A percentile compares a stretch with the other conserved stretches of the same genome.
phyloP scores from a whole-genome alignment of 2,113 vertebrate species.

The Fregetta grallaria region DNA sequence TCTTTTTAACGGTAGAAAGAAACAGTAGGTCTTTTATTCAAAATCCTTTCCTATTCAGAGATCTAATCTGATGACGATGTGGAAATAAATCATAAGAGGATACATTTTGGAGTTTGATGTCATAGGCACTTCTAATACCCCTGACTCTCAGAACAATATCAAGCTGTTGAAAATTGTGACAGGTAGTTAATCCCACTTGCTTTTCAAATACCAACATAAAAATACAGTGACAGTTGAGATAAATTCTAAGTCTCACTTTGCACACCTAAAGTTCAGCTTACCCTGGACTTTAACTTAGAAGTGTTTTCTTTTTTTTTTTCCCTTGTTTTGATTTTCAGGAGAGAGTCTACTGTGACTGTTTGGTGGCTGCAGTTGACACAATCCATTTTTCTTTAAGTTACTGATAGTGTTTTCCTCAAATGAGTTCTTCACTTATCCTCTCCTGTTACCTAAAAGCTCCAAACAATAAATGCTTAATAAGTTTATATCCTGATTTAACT shows the following conservation, averaged over 20 bases:
- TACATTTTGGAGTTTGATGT: background rate
- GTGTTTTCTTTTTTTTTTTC: accelerated
- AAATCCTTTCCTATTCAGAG: background rate
- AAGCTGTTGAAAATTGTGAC: constrained; percentile 17
- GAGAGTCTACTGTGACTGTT: background rate
- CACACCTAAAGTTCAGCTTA: background rate
- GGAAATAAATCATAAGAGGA: background rate
- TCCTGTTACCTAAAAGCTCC: background rate
- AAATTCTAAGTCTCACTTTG: background rate
- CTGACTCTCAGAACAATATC: background rate
- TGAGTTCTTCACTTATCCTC: background rate
- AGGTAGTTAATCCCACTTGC: background rate
- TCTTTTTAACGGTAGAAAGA: background rate
- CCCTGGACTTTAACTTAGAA: background rate
- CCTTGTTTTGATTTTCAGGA: background rate
- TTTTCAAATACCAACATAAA: background rate
- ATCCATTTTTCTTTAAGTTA: background rate
- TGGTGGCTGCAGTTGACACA: background rate
- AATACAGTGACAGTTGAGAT: background rate
- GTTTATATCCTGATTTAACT: background rate
- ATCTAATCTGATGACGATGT: background rate
- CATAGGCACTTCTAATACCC: background rate
- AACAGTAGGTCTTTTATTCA: background rate
- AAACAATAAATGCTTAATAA: background rate
- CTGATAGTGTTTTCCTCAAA: background rate